Base-by-base conservation (phyloP, 92 coral and sea anemone species). In the Zoanthus sansibaricus region DNA sequence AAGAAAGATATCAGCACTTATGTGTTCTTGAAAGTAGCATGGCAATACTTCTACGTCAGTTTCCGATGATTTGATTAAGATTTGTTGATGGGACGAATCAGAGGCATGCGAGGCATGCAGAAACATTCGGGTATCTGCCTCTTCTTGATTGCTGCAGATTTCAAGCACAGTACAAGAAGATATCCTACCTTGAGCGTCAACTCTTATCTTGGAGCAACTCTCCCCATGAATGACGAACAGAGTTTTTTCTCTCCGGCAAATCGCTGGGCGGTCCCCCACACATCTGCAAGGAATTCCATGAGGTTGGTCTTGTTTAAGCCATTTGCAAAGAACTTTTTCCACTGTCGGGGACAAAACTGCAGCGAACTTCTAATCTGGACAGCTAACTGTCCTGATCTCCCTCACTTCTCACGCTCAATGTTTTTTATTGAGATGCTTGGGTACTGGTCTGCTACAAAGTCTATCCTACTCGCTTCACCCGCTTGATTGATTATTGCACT, bases 371-470 rank as follows among this genome's bases (percentile, higher is more conserved):
- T 75, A 20, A 92, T 92, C 51, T 76, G 79, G 69, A 90, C 82
- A 16, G 67, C 75, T 84, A 82, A 11, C 62, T 89, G 79, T 7
- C 93, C 95, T 37, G 64, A 78, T 45, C 85, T 86, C 45, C 93
- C 88, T 44, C 92, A 88, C 79, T 79, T 79, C 73, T 82, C 83
- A 12, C 93, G 76, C 88, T 92, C 92, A 44, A 78, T 52, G 88
- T 92, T 92, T 85, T 89, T 92, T 25, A 92, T 92, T 78, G 92
- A 89, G 73, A 86, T 69, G 75, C 75, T 83, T 17, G 94, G 91
- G 84, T 92, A 89, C 85, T 85, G 92, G 74, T 92, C 94, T 86
- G 82, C 90, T 61, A 87, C 91, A 87, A 92, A 92, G 88, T 87
- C 90, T 68, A 87, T 76, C 74, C 83, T 88, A 49, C 46, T 21